phyloP scores from a whole-genome alignment of 2,797 vertebrate genomes.

The Harpagifer antarcticus region DNA sequence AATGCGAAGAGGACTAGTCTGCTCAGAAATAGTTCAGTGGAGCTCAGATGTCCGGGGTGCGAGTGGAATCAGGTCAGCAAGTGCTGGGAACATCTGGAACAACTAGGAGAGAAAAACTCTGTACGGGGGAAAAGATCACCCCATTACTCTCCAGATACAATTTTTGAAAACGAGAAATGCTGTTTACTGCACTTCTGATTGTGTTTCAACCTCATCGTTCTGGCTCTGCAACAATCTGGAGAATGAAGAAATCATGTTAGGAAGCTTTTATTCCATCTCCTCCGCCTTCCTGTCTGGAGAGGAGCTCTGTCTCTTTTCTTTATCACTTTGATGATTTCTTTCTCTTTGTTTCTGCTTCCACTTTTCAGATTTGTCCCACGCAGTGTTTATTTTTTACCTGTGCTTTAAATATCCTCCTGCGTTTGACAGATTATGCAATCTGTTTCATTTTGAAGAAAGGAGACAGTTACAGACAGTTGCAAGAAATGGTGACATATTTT shows the following conservation, averaged over 20 bases:
- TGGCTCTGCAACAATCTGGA: too few relatives aligned
- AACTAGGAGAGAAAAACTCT: slow-evolving; percentile 43
- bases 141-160: slow-evolving; percentile 33
- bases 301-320: too few relatives aligned
- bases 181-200: slow-evolving; percentile 39
- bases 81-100: slow-evolving; percentile 71
- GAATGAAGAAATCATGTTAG: too few relatives aligned
- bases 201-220: slow-evolving; percentile 5
- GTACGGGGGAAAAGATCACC: slow-evolving; percentile 7
- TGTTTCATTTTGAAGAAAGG: not conserved
- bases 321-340: too few relatives aligned
- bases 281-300: too few relatives aligned
- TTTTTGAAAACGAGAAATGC: slow-evolving; percentile 32
- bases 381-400: too few relatives aligned
- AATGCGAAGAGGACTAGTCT: slow-evolving; percentile 35
- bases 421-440: too few relatives aligned
- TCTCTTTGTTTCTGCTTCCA: too few relatives aligned
- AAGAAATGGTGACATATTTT: not conserved
- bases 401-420: too few relatives aligned
- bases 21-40: slow-evolving; percentile 47
- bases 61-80: slow-evolving; percentile 66
- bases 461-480: slow-evolving; percentile 1
- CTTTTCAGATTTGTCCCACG: too few relatives aligned
- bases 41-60: slow-evolving; percentile 51
- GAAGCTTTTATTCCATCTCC: too few relatives aligned